Percentiles rank a stretch among this genome's conserved stretches.
Conservation (phyloP, 2,888 invertebrate species). For the Acrobeloides nanus region DNA sequence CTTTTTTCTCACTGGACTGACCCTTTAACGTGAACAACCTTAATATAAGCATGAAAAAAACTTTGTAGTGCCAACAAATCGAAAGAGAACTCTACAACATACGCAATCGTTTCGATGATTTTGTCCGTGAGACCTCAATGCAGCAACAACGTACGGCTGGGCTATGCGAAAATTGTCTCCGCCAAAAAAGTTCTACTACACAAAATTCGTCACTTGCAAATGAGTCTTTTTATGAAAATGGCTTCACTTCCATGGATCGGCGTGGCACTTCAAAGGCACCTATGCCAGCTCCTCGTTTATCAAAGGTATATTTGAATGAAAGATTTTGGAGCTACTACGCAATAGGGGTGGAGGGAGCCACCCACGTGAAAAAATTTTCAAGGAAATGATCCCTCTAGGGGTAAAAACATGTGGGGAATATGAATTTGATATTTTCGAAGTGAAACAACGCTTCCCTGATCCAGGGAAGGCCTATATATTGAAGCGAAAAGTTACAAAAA, state of each 20-base stretch:
- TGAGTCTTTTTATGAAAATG: constrained; percentile 16
- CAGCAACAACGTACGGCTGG: constrained; percentile 3
- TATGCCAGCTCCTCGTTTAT: constrained; percentile 18
- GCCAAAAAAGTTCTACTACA: background rate
- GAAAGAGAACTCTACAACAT: constrained; percentile 18
- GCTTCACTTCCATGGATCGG: background rate
- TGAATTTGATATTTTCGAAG: too few species aligned
- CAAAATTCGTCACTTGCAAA: too few species aligned
- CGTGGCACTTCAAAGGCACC: constrained; percentile 8
- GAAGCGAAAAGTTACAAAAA: too few species aligned
- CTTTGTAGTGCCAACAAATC: constrained; percentile 15
- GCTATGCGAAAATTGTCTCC: constrained; percentile 14
- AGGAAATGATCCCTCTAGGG: too few species aligned
- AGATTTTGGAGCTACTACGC: background rate
- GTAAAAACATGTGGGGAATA: too few species aligned
- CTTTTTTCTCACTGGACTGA: too few species aligned
- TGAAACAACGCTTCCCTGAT: too few species aligned
- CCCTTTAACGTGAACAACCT: too few species aligned
- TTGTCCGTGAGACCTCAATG: too few species aligned
- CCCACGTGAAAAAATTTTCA: too few species aligned
- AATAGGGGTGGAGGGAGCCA: too few species aligned
- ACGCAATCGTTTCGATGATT: constrained; percentile 16
- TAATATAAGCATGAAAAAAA: background rate
- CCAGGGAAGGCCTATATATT: too few species aligned
- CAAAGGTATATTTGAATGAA: constrained; percentile 10